phyloP scores from a whole-genome alignment of 2,888 invertebrate species.

The Drosophila peninsularis region DNA sequence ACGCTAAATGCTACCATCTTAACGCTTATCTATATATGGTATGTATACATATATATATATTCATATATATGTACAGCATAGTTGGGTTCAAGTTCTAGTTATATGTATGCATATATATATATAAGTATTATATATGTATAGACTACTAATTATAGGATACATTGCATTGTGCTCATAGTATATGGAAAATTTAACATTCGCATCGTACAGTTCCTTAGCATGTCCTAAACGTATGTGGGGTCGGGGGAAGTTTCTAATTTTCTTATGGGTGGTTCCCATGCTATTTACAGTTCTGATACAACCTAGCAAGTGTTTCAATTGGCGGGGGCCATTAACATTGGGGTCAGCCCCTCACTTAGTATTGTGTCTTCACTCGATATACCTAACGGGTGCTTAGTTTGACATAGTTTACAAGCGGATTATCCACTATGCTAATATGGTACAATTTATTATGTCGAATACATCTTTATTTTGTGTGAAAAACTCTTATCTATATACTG shows the following conservation, averaged over 20 bases:
- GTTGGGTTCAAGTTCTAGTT: conserved; percentile 41
- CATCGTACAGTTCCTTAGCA: conserved; percentile 43
- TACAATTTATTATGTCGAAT: conserved; percentile 55
- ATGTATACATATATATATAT: conserved; percentile 45
- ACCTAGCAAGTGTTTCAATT: conserved; percentile 75
- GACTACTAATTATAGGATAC: conserved; percentile 81
- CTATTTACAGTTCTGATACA: conserved; percentile 76
- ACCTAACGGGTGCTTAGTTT: conserved; percentile 76
- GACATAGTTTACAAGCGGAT: conserved; percentile 60
- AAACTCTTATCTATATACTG: conserved; percentile 51
- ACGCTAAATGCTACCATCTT: conserved; percentile 31
- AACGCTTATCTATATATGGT: conserved; percentile 27
- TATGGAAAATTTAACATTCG: conserved; percentile 66
- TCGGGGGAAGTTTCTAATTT: not conserved
- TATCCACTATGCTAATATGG: conserved; percentile 44
- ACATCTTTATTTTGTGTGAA: too few species aligned
- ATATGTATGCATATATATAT: conserved; percentile 39
- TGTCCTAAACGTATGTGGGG: conserved; percentile 4
- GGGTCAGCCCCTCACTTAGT: conserved; percentile 39
- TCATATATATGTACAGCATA: conserved; percentile 46
- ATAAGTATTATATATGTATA: conserved; percentile 44
- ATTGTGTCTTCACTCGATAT: conserved; percentile 68
- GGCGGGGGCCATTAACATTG: conserved; percentile 45
- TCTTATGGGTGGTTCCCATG: conserved; percentile 29
- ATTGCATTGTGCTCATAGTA: conserved; percentile 82